Evolutionary conservation across 2,113 vertebrate species (phyloP).

Genomic region (Puffinus mauretanicus): DNA sequence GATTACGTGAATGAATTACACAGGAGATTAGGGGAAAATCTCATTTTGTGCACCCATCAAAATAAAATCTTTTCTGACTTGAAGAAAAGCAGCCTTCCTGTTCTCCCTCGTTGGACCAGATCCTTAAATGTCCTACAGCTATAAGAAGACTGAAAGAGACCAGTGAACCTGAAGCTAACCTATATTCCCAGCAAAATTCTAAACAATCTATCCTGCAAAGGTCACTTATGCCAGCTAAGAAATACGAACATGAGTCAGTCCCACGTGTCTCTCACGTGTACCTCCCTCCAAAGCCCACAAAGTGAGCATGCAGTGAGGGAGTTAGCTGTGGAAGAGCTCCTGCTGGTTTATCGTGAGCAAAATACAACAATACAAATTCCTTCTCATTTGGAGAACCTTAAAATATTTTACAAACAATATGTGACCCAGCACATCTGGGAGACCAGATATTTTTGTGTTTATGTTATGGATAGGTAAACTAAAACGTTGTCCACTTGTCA

Average conservation of each 20-base stretch:
- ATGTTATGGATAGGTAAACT: not conserved
- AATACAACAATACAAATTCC: not conserved
- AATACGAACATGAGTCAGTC: not conserved
- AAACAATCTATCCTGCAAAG: not conserved
- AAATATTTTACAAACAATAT: not conserved
- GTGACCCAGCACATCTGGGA: not conserved
- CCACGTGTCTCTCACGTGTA: fast-evolving
- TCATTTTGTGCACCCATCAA: slow-evolving; percentile 32
- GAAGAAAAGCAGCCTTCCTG: not conserved
- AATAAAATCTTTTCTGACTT: slow-evolving; percentile 26
- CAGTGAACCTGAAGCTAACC: not conserved
- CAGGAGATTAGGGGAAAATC: slow-evolving; percentile 43
- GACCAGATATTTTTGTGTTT: not conserved
- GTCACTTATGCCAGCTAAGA: not conserved
- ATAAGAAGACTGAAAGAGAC: not conserved
- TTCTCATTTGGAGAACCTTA: not conserved
- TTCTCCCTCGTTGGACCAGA: not conserved
- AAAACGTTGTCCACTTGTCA: not conserved
- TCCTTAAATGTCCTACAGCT: not conserved
- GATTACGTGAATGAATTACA: slow-evolving; percentile 55
- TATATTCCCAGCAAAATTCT: not conserved
- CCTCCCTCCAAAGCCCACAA: not conserved
- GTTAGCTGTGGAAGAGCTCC: not conserved
- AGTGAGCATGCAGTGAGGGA: not conserved
- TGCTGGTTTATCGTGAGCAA: not conserved